These are phyloP conservation scores for Erpornis zantholeuca DNA, from an alignment of 2,113 vertebrate genomes.

Conservation along the genomic window DNA sequence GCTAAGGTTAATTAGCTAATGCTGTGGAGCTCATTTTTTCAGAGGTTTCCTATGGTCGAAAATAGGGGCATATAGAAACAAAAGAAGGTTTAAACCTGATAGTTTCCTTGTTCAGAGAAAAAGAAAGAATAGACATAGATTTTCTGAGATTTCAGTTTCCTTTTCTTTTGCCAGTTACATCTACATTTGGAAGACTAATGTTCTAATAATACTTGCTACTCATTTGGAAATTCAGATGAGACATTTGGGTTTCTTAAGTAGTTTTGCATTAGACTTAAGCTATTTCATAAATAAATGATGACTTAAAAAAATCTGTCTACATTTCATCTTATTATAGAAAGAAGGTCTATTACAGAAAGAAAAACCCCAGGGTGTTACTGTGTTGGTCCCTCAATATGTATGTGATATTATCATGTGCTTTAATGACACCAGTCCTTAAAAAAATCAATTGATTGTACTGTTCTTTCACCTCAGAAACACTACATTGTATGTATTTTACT, in stretches of 20 bases:
- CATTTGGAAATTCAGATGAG: slow-evolving; percentile 61
- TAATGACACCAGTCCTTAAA: background rate
- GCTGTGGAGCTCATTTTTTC: background rate
- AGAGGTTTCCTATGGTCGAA: background rate
- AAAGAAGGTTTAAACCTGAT: background rate
- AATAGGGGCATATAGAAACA: background rate
- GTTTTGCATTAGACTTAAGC: slow-evolving; percentile 55
- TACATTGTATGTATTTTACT: background rate
- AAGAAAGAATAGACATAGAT: background rate
- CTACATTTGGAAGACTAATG: slow-evolving; percentile 56
- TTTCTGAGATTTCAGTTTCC: background rate
- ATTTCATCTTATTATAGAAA: slow-evolving; percentile 37
- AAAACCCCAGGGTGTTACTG: slow-evolving; percentile 19
- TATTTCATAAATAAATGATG: slow-evolving; percentile 58
- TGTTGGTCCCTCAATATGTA: background rate
- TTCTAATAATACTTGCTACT: slow-evolving; percentile 45
- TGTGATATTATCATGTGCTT: background rate
- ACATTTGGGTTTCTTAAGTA: slow-evolving; percentile 54
- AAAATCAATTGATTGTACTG: background rate
- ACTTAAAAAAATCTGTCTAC: slow-evolving; percentile 44
- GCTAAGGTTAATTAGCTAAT: slow-evolving; percentile 14
- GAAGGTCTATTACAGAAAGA: slow-evolving; percentile 25
- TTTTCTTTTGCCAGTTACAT: background rate
- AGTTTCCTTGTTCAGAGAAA: background rate
- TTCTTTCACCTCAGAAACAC: background rate